A percentile compares a stretch with the other conserved stretches of the same genome.
Conservation (phyloP, 1,140 invertebrate species). For the Alviniconcha marisindica region DNA sequence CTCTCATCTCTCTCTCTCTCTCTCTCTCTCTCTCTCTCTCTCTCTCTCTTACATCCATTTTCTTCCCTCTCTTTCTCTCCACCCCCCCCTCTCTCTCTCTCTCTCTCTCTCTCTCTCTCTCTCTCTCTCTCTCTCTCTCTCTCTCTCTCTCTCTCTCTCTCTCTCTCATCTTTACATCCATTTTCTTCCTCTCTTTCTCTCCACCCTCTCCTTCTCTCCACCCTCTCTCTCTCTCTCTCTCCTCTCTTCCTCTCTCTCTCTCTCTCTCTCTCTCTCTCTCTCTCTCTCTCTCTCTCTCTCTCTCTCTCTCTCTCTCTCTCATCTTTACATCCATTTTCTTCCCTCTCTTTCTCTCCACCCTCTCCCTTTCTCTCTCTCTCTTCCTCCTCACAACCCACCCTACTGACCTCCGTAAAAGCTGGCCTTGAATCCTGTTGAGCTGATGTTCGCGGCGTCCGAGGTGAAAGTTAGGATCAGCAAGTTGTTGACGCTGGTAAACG, state of each 20-base stretch:
- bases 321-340: background rate
- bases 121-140: conserved; percentile 24
- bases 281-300: conserved; percentile 27
- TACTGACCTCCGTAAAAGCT: conserved; percentile 7
- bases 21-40: background rate
- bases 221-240: no score
- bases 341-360: conserved; percentile 8
- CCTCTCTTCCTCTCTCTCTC: background rate
- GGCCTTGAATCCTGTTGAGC: background rate
- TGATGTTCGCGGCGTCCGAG: background rate
- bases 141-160: conserved; percentile 11
- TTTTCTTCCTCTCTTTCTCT: conserved; percentile 3
- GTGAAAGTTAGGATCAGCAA: background rate
- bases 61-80: background rate
- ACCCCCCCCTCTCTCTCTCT: background rate
- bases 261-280: conserved; percentile 25
- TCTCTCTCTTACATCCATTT: no score
- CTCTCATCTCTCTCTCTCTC: conserved; percentile 21
- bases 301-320: background rate
- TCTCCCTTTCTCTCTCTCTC: background rate
- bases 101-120: conserved; percentile 14
- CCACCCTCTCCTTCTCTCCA: conserved; percentile 12
- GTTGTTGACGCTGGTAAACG: conserved; percentile 30
- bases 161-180: background rate
- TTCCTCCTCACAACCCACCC: background rate